A percentile compares a stretch with the other conserved stretches of the same genome.
Evolutionary conservation across 2,797 vertebrate species (phyloP).

Genomic region (Poeciliopsis presidionis): DNA sequence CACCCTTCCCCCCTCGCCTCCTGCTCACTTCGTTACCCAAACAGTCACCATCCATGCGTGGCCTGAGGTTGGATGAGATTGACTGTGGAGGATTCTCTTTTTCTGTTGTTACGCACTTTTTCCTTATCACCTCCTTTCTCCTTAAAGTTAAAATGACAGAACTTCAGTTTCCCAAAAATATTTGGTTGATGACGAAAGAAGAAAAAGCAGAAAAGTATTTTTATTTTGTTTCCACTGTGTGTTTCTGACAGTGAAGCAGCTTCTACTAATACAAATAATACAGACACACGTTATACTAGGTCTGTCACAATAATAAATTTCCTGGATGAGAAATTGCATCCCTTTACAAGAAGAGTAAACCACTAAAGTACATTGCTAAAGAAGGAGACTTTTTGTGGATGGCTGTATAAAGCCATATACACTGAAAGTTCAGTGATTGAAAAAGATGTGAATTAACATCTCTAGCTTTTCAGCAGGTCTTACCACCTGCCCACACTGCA

Average conservation of each 20-base stretch:
- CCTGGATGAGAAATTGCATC: too few species aligned
- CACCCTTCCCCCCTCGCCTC: conserved; percentile 20
- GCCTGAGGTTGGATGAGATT: conserved; percentile 72
- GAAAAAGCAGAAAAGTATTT: conserved; percentile 48
- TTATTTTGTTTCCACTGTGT: conserved; percentile 31
- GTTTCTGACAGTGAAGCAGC: conserved; percentile 7
- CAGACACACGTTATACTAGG: neutral
- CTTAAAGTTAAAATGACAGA: conserved; percentile 52
- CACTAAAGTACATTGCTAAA: neutral
- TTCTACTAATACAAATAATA: neutral
- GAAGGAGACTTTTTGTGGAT: neutral
- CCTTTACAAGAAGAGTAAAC: neutral
- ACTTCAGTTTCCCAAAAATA: conserved; percentile 60
- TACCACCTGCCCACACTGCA: neutral
- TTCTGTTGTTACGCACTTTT: conserved; percentile 44
- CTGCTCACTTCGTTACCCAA: conserved; percentile 46
- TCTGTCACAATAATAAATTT: too few species aligned
- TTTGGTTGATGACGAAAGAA: conserved; percentile 55
- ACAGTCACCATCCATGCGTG: conserved; percentile 70
- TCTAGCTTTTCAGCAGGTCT: neutral
- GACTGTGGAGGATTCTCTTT: conserved; percentile 59
- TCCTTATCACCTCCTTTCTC: conserved; percentile 47
- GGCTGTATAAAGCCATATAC: neutral
- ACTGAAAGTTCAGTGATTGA: neutral
- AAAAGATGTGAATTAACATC: neutral